These are phyloP conservation scores for Andrena haemorrhoa DNA, from an alignment of 2,888 invertebrate species.

Conservation along the genomic window DNA sequence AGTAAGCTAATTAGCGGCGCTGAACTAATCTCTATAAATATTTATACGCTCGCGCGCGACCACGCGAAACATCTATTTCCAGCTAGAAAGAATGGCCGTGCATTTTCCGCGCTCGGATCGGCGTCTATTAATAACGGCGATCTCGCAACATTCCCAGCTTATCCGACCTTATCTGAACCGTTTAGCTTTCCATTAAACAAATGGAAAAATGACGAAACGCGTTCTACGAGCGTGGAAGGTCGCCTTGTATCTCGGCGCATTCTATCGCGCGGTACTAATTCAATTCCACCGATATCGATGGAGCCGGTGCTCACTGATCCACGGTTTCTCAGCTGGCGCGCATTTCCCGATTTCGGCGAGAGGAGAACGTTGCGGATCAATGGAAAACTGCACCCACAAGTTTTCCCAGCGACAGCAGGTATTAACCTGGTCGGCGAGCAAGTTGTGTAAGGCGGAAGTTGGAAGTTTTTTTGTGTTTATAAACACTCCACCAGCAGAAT, in stretches of 20 bases:
- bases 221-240: constrained; percentile 30
- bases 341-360: background rate
- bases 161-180: constrained; percentile 47
- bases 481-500: too few species aligned
- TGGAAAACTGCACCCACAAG: background rate
- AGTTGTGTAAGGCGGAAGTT: too few species aligned
- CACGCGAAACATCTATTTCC: constrained; percentile 20
- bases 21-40: constrained; percentile 27
- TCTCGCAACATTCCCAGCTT: constrained; percentile 41
- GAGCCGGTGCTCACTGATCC: background rate
- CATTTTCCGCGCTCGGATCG: constrained; percentile 18
- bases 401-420: background rate
- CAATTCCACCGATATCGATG: background rate
- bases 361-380: background rate
- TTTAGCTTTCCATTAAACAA: constrained; percentile 57
- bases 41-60: background rate
- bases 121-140: constrained; percentile 42
- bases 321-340: background rate
- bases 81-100: constrained; percentile 13
- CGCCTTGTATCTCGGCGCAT: constrained; percentile 22
- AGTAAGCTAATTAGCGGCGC: background rate
- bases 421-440: too few species aligned
- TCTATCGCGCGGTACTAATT: constrained; percentile 22
- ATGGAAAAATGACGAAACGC: constrained; percentile 51
- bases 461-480: too few species aligned